phyloP scores from a whole-genome alignment of 2,797 vertebrate genomes.

The Dendrocincla tyrannina region DNA sequence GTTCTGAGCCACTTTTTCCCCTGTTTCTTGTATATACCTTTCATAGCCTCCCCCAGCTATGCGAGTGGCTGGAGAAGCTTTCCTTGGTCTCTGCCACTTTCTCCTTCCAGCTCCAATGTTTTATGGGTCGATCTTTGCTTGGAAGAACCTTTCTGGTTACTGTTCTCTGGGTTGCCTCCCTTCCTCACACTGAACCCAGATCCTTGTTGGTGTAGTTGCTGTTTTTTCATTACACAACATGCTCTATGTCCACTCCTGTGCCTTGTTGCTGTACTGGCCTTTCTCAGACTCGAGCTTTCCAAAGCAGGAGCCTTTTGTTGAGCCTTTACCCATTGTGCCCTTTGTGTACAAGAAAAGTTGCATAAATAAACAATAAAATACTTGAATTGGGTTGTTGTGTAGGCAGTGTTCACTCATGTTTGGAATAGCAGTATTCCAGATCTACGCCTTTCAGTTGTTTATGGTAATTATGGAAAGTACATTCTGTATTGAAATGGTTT shows the following conservation, averaged over 20 bases:
- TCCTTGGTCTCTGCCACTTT: neutral
- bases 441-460: neutral
- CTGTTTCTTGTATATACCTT: neutral
- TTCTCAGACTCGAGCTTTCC: neutral
- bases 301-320: neutral
- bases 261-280: neutral
- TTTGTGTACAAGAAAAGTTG: neutral
- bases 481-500: neutral
- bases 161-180: neutral
- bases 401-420: neutral
- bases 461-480: neutral
- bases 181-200: neutral
- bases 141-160: neutral
- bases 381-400: neutral
- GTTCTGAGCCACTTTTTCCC: neutral
- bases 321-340: neutral
- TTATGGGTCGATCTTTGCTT: neutral
- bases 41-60: neutral
- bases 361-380: neutral
- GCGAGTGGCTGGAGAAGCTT: neutral
- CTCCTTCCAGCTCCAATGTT: neutral
- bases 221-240: rapidly evolving
- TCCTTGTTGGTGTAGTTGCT: neutral
- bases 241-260: rapidly evolving
- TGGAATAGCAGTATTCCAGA: neutral